Conservation (phyloP, 2,797 vertebrate genomes). For the Coendou prehensilis region DNA sequence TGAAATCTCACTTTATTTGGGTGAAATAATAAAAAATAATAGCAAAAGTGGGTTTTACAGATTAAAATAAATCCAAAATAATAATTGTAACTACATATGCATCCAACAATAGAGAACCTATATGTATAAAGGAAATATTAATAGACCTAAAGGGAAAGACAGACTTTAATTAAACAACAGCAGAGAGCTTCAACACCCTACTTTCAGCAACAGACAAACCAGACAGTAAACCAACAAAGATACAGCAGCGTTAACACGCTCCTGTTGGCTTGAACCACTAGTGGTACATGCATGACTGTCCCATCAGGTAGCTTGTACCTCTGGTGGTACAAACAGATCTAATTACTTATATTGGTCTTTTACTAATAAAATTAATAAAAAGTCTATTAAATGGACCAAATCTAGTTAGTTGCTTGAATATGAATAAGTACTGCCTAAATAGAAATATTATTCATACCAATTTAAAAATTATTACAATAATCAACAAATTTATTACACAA, state of each 20-base stretch:
- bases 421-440: neutral
- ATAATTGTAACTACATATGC: neutral
- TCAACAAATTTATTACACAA: neutral
- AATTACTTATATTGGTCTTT: neutral
- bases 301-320: neutral
- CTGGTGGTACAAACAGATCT: neutral
- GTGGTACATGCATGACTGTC: neutral
- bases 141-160: neutral
- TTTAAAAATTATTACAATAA: neutral
- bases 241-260: neutral
- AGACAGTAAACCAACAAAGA: neutral
- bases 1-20: conserved; percentile 47
- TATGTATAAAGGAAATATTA: neutral
- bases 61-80: neutral
- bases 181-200: neutral
- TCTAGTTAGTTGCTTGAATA: neutral
- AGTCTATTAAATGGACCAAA: neutral
- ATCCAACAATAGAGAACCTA: neutral
- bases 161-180: too few relatives aligned
- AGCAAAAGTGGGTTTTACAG: neutral
- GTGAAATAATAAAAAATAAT: neutral
- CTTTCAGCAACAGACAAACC: neutral
- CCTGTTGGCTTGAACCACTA: neutral
- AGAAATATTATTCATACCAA: neutral
- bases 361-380: neutral